phyloP scores from a whole-genome alignment of 2,888 invertebrate genomes.

The Nephrocerus scutellatus region DNA sequence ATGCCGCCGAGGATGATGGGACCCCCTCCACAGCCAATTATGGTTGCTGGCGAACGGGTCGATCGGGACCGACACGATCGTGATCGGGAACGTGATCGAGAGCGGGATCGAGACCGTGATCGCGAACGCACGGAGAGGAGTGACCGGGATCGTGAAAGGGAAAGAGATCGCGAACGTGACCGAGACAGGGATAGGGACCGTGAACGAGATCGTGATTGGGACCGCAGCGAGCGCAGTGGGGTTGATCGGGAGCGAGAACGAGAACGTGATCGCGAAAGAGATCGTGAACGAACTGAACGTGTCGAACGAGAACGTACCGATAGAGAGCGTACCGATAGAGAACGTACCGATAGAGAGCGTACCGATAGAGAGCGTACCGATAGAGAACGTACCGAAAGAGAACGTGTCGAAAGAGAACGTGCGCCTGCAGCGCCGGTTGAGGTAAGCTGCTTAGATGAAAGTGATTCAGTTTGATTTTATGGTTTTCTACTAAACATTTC shows the following conservation, averaged over 20 bases:
- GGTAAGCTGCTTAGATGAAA: too few species aligned
- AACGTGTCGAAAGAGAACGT: slow-evolving; percentile 17
- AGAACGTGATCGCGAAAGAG: slow-evolving; percentile 32
- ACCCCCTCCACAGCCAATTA: slow-evolving; percentile 18
- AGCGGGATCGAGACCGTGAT: slow-evolving; percentile 36
- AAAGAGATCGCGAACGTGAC: slow-evolving; percentile 20
- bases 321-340: slow-evolving; percentile 37
- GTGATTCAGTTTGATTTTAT: background rate
- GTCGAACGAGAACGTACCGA: slow-evolving; percentile 43
- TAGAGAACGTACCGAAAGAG: slow-evolving; percentile 13
- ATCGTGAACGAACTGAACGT: slow-evolving; percentile 37
- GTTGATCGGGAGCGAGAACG: slow-evolving; percentile 25
- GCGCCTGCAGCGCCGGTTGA: background rate
- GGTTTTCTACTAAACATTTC: background rate
- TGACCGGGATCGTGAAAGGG: slow-evolving; percentile 26
- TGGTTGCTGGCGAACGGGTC: slow-evolving; percentile 16
- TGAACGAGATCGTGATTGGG: slow-evolving; percentile 36
- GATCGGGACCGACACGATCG: slow-evolving; percentile 42
- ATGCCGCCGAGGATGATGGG: slow-evolving; percentile 34
- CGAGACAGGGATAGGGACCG: slow-evolving; percentile 35
- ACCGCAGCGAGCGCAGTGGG: slow-evolving; percentile 42
- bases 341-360: slow-evolving; percentile 41
- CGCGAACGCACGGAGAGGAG: slow-evolving; percentile 38
- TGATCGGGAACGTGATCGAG: slow-evolving; percentile 45
- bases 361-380: slow-evolving; percentile 43